phyloP scores from a whole-genome alignment of 2,113 vertebrate species.

The Glaucidium brasilianum region DNA sequence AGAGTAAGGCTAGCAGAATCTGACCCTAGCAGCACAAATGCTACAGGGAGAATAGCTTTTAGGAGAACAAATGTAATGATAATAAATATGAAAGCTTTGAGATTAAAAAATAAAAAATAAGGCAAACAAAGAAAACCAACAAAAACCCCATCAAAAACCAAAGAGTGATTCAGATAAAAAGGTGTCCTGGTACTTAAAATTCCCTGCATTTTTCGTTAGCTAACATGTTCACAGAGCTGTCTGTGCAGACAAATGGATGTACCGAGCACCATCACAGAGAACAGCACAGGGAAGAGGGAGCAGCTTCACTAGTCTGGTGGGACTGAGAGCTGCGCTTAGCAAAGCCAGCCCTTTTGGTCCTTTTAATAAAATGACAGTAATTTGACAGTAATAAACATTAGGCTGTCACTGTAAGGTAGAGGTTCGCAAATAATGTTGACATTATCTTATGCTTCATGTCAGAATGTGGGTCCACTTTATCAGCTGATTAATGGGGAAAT shows the following conservation, averaged over 20 bases:
- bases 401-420: constrained; percentile 27
- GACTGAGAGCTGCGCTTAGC: constrained; percentile 1
- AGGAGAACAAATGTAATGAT: neutral
- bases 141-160: neutral
- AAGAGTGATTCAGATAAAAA: neutral
- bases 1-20: neutral
- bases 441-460: constrained; percentile 51
- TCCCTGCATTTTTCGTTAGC: neutral
- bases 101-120: fast-evolving
- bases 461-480: neutral
- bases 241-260: neutral
- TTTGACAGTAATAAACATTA: constrained; percentile 59
- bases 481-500: constrained; percentile 47
- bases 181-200: neutral
- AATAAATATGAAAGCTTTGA: neutral
- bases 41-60: neutral
- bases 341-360: constrained; percentile 20
- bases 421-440: constrained; percentile 47
- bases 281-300: neutral
- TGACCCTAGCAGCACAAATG: neutral
- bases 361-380: constrained; percentile 57
- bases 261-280: neutral
- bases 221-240: neutral
- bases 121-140: neutral
- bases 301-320: neutral